Conservation (phyloP, 2,888 invertebrate species). For the Conus canariensis region DNA sequence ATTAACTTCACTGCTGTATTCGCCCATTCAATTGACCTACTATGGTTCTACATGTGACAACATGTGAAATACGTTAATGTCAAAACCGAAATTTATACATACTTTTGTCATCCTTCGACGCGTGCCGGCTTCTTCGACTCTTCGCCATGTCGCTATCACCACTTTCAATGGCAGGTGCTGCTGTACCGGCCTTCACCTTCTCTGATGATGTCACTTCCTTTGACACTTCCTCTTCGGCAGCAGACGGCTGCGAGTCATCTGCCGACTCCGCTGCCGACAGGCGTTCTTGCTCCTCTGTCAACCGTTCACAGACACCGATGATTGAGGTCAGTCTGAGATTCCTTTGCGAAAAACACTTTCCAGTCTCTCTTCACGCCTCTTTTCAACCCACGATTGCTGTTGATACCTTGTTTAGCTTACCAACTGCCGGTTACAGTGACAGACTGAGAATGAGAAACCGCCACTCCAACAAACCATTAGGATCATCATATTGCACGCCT, state of each 20-base stretch:
- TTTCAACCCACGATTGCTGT: too few species aligned
- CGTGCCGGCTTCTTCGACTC: conserved; percentile 48
- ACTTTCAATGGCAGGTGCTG: conserved; percentile 53
- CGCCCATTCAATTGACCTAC: too few species aligned
- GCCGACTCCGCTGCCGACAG: conserved; percentile 53
- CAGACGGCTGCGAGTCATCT: conserved; percentile 45
- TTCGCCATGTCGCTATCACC: conserved; percentile 48
- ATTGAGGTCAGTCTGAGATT: background rate
- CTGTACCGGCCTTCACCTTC: conserved; percentile 51
- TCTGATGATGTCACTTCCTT: conserved; percentile 51
- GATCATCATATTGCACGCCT: too few species aligned
- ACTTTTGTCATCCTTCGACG: conserved; percentile 46
- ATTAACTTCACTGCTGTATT: too few species aligned
- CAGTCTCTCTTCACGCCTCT: too few species aligned
- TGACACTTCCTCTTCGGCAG: conserved; percentile 35
- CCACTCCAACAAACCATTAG: too few species aligned
- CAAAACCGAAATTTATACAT: background rate
- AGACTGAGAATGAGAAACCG: too few species aligned
- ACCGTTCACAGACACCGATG: background rate
- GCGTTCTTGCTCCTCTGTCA: conserved; percentile 52
- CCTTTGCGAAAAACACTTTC: too few species aligned
- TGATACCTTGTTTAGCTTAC: too few species aligned
- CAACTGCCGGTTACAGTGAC: too few species aligned
- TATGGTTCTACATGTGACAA: too few species aligned
- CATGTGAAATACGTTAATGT: background rate